Evolutionary conservation across 2,888 invertebrate genomes (phyloP).

Genomic region (Argyresthia albistria): DNA sequence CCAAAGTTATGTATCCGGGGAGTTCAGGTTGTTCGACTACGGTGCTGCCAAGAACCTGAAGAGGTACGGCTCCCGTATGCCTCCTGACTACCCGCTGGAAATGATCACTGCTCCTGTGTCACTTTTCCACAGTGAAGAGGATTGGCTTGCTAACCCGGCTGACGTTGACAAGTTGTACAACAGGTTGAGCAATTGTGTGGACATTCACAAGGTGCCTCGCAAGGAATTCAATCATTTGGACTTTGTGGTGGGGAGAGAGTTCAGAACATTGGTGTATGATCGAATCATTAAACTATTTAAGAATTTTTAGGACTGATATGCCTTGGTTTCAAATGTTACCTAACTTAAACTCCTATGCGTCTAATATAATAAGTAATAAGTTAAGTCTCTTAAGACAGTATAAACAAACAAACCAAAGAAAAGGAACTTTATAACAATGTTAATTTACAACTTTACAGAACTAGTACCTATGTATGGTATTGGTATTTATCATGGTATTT

Average conservation of each 20-base stretch:
- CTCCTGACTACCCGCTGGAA: constrained; percentile 37
- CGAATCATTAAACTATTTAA: constrained; percentile 10
- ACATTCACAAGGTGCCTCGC: constrained; percentile 68
- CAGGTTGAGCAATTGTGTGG: constrained; percentile 64
- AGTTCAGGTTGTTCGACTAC: constrained; percentile 42
- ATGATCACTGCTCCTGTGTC: constrained; percentile 37
- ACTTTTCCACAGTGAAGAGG: constrained; percentile 60
- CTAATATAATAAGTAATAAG: too few species aligned
- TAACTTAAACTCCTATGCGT: too few species aligned
- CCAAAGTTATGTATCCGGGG: constrained; percentile 45
- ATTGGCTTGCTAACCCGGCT: constrained; percentile 74
- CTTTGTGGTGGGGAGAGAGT: constrained; percentile 41
- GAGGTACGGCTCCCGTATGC: constrained; percentile 29
- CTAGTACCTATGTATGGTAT: too few species aligned
- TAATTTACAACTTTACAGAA: too few species aligned
- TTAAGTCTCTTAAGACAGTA: too few species aligned
- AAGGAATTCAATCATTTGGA: constrained; percentile 54
- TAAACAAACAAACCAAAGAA: too few species aligned
- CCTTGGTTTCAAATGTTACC: too few species aligned
- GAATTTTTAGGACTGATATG: not conserved
- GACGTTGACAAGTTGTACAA: constrained; percentile 69
- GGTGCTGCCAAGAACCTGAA: constrained; percentile 29
- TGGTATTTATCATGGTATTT: too few species aligned
- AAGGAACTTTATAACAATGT: too few species aligned
- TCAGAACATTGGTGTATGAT: constrained; percentile 26